Base-by-base conservation (phyloP, 2,888 invertebrate species). In the Drosophila recens region DNA sequence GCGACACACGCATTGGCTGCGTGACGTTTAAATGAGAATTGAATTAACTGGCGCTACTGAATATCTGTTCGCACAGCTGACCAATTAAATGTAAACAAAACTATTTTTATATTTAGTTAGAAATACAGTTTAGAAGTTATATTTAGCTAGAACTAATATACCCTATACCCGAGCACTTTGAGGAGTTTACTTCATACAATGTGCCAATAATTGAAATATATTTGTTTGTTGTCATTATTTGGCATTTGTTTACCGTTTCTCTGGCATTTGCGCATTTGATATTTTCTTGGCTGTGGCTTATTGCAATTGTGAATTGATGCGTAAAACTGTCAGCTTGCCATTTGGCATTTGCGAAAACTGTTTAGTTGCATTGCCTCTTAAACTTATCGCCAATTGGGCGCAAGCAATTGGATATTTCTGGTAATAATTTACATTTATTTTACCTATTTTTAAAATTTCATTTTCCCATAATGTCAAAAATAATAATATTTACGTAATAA, bases 1-100 rank as follows among this genome's bases (percentile, higher is more conserved):
- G 11, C 38, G 40, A 40, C 38, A 40, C 48, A 58, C 36, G 34
- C 49, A 42, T 30, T 57, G 52, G 56, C 46, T 33, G 59, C 56
- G 23, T 68, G 75, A 59, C 68, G 76, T 75, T 75, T 64, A 52
- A 63, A 38, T 33, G 34, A 33, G 52, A 53, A 64, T 62, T 65
- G 52, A 34, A 43, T 45, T 27, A 56, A 42, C 46, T 53, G 56
- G 74, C 57, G 69, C 46, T 54, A 43, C 36, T 56, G 72, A 68
- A 53, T 49, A 48, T 59, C 61, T 73, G 67, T 9, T 30, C 8
- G 23, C 11, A 20, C 87, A 81, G 72, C 69, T 82, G 85, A 68
- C 68, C 63, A 82, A 73, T 82, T 82, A 48, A 30, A 34, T 20
- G 66, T 72, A 69, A 66, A 53, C 51, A 36, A 59, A 64, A 38